Conservation (phyloP, 1,140 invertebrate genomes). For the Drosophila ironensis region DNA sequence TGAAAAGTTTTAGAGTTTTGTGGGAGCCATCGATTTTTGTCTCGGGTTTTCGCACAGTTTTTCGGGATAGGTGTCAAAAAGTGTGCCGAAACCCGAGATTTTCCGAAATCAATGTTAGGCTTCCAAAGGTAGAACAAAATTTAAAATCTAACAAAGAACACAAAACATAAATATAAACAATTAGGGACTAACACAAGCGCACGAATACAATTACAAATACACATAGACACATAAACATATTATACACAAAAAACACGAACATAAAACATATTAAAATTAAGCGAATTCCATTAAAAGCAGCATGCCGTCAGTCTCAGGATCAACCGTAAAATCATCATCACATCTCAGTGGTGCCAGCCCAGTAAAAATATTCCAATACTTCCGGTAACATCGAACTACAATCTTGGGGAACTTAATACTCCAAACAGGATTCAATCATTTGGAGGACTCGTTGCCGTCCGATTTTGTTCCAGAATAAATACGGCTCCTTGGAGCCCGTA, state of each 20-base stretch:
- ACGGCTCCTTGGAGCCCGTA: constrained; percentile 63
- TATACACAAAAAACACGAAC: too few relatives aligned
- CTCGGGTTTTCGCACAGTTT: constrained; percentile 33
- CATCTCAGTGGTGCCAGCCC: constrained; percentile 50
- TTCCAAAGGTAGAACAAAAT: not conserved
- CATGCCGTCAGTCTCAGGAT: constrained; percentile 45
- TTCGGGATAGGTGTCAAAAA: constrained; percentile 68
- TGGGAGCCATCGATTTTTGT: constrained; percentile 8
- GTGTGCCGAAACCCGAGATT: constrained; percentile 5
- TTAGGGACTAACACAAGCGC: constrained; percentile 24
- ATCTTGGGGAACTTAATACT: too few relatives aligned
- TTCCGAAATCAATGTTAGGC: not conserved
- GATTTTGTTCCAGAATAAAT: constrained; percentile 81
- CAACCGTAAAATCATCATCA: constrained; percentile 42
- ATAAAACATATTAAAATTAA: constrained; percentile 72
- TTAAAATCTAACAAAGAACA: constrained; percentile 44
- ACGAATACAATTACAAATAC: constrained; percentile 38
- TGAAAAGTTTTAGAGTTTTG: constrained; percentile 1
- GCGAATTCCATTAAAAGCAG: constrained; percentile 50
- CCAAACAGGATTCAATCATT: constrained; percentile 70
- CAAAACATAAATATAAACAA: constrained; percentile 42
- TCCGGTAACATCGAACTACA: not conserved
- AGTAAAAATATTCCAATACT: not conserved
- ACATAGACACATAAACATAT: constrained; percentile 36
- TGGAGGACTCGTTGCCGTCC: constrained; percentile 78